Base-by-base conservation (phyloP, 1,140 invertebrate species). In the Bombus sibiricus region DNA sequence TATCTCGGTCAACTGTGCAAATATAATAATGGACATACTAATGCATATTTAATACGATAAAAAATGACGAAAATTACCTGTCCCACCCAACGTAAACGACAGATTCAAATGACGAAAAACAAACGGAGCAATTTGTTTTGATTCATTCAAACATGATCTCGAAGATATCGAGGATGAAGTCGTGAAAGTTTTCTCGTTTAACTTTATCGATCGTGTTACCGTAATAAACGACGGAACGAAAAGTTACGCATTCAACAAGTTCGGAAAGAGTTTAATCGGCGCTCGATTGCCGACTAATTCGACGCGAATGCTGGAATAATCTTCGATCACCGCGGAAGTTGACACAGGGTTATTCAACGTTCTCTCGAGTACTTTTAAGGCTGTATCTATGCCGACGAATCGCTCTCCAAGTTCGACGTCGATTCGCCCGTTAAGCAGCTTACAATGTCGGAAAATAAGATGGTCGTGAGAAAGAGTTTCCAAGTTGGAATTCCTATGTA, bases 231-330 rank as follows among this genome's bases (percentile, higher is more conserved):
- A 28, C 13, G 47, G n/a, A 73, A 73, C n/a, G 39, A 73, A 53
- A 81, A 73, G 53, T 73, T 59, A 81, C 68, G 79, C n/a, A 62
- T 81, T 81, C 79, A 81, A 81, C 79, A 81, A 81, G 79, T 81
- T 73, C 37, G 53, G 25, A 57, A 73, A 62, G 79, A 81, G 37
- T 81, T 81, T 72, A 73, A 81, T 81, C 79, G 69, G 4, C n/a
- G 37, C 28, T 43, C 69, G 53, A 81, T 73, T 72, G 68, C n/a
- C 37, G 53, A 25, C n/a, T 73, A 81, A 81, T 73, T 81, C 68
- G 37, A 73, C 34, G 69, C 37, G 37, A 71, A 69, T 68, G 41
- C 34, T 47, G 37, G 37, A 81, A 53, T 81, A 59, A 81, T 80
- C 66, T 71, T 71, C 66, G 78, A 80, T 71, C 59, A 59, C 25